Evolutionary conservation across 35 echinoderm and acorn worm species (phyloP).

Genomic region (Stichopus chloronotus): DNA sequence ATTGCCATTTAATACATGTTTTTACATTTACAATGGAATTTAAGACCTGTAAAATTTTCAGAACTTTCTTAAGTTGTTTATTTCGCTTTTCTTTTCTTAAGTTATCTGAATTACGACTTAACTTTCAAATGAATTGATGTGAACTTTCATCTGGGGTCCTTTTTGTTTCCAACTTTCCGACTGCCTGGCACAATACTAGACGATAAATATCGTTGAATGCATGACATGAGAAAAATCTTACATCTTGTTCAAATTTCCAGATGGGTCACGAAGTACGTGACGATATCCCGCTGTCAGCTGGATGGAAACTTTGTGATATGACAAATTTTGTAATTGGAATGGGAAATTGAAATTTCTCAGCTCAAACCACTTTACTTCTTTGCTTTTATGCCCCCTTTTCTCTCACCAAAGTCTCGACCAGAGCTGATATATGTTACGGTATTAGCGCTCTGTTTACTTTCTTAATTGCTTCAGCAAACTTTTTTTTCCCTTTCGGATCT

Average conservation of each 20-base stretch:
- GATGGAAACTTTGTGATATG: conserved; percentile 23
- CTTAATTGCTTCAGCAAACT: conserved; percentile 28
- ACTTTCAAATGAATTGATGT: too few relatives aligned
- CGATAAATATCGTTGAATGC: too few relatives aligned
- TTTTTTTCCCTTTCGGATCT: background rate
- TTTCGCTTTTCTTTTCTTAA: too few relatives aligned
- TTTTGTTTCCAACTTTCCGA: too few relatives aligned
- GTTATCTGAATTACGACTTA: too few relatives aligned
- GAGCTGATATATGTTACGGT: background rate
- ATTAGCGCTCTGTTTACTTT: conserved; percentile 7
- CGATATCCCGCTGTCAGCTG: conserved; percentile 18
- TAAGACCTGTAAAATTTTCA: too few relatives aligned
- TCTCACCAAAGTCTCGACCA: background rate
- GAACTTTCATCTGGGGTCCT: too few relatives aligned
- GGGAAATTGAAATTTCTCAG: conserved; percentile 33
- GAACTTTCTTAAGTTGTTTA: too few relatives aligned
- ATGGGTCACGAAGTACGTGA: background rate
- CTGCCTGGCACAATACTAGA: too few relatives aligned
- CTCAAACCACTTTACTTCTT: background rate
- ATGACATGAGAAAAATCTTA: background rate
- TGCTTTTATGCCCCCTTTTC: background rate
- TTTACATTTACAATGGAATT: too few relatives aligned
- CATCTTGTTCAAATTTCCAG: conserved; percentile 44
- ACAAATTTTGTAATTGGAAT: conserved; percentile 39
- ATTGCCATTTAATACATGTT: too few relatives aligned